These are phyloP conservation scores for Lithosia quadra DNA, from an alignment of 2,888 invertebrate genomes.

Conservation along the genomic window DNA sequence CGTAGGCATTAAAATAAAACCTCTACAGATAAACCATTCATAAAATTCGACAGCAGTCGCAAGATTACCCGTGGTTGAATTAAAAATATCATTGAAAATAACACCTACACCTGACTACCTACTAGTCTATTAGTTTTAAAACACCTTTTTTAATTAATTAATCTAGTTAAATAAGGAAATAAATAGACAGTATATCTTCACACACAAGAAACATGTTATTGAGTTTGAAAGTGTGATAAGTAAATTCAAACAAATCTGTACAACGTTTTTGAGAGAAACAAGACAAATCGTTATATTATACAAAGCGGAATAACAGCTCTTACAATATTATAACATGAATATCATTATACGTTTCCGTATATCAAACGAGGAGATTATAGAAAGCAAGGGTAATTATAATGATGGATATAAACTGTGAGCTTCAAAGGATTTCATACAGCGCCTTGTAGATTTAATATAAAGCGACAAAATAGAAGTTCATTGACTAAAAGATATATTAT, in stretches of 20 bases:
- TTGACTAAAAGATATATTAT: slow-evolving; percentile 75
- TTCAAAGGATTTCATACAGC: slow-evolving; percentile 63
- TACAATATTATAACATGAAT: slow-evolving; percentile 40
- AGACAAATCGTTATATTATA: slow-evolving; percentile 37
- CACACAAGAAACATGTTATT: slow-evolving; percentile 13
- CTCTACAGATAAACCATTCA: slow-evolving; percentile 55
- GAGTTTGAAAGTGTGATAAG: slow-evolving; percentile 25
- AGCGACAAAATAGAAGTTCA: slow-evolving; percentile 65
- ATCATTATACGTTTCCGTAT: slow-evolving; percentile 45
- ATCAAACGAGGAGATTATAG: slow-evolving; percentile 41
- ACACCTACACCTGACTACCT: too few relatives aligned
- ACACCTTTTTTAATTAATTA: slow-evolving; percentile 3
- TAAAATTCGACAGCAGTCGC: slow-evolving; percentile 30
- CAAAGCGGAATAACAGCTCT: slow-evolving; percentile 31
- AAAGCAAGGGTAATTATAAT: slow-evolving; percentile 61
- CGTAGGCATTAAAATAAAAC: slow-evolving; percentile 60
- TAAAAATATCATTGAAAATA: slow-evolving; percentile 23
- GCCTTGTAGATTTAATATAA: slow-evolving; percentile 62
- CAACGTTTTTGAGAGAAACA: slow-evolving; percentile 20
- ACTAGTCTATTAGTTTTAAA: slow-evolving; percentile 1
- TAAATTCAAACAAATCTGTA: slow-evolving; percentile 34
- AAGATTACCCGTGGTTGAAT: slow-evolving; percentile 23
- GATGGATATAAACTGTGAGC: slow-evolving; percentile 60
- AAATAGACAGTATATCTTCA: slow-evolving; percentile 6
- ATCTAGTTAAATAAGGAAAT: slow-evolving; percentile 6